Evolutionary conservation across 2,888 invertebrate genomes (phyloP).

Genomic region (Eurytoma adleriae): DNA sequence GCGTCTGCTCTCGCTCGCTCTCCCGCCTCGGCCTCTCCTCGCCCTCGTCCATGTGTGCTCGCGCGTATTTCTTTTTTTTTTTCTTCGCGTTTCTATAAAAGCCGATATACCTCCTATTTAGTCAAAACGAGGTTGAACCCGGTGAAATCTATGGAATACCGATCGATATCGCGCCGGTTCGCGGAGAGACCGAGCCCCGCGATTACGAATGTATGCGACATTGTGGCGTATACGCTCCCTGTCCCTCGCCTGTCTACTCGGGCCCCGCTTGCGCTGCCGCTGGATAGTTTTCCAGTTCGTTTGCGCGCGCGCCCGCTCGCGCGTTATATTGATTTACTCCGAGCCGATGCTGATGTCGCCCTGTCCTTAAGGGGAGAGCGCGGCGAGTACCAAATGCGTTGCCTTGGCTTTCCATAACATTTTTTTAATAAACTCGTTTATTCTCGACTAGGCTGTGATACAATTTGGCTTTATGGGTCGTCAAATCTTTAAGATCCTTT

Average conservation of each 20-base stretch:
- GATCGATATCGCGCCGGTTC: conserved; percentile 66
- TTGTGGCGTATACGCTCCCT: not conserved
- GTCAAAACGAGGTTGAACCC: conserved; percentile 69
- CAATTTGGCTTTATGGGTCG: too few species aligned
- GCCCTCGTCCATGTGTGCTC: not conserved
- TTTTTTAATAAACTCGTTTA: too few species aligned
- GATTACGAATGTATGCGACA: conserved; percentile 35
- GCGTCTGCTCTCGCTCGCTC: conserved; percentile 29
- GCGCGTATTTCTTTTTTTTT: conserved; percentile 6
- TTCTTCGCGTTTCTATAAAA: conserved; percentile 63
- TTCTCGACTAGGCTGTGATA: too few species aligned
- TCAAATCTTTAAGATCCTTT: too few species aligned
- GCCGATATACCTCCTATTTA: conserved; percentile 71
- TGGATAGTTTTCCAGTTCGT: not conserved
- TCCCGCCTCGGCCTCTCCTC: not conserved
- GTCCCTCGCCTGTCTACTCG: not conserved
- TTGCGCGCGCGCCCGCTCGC: not conserved
- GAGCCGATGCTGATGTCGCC: not conserved
- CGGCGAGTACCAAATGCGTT: not conserved
- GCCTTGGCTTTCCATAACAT: too few species aligned
- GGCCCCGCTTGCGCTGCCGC: not conserved
- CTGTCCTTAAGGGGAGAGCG: conserved; percentile 20
- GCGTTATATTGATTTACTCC: conserved; percentile 33
- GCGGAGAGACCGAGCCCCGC: not conserved
- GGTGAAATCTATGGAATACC: conserved; percentile 70